Percentiles rank a stretch among this genome's conserved stretches.
Evolutionary conservation across 1,140 invertebrate genomes (phyloP).

Genomic region (Pantala flavescens): DNA sequence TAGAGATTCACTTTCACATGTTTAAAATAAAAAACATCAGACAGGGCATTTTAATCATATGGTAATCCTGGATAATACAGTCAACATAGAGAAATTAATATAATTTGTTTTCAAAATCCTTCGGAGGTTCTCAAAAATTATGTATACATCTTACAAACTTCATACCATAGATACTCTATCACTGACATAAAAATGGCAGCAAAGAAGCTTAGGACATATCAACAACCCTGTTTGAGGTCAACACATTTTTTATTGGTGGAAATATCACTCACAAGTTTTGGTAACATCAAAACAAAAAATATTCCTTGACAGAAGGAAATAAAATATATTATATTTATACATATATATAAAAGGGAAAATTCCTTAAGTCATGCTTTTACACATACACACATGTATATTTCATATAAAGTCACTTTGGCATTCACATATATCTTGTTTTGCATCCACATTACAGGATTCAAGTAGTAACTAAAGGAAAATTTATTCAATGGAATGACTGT

Average conservation of each 20-base stretch:
- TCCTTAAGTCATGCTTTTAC: neutral
- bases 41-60: too few species aligned
- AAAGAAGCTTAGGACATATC: neutral
- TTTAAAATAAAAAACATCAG: too few species aligned
- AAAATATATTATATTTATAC: neutral
- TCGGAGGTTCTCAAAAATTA: too few species aligned
- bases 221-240: constrained; percentile 7
- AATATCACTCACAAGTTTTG: constrained; percentile 7
- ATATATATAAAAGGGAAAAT: neutral
- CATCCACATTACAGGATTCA: neutral
- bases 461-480: neutral
- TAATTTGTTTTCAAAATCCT: too few species aligned
- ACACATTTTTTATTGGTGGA: neutral
- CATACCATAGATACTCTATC: neutral
- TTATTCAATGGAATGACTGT: neutral
- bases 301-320: neutral
- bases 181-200: neutral
- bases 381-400: neutral
- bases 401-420: constrained; percentile 6
- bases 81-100: too few species aligned
- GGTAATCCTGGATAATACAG: too few species aligned
- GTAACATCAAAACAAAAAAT: constrained; percentile 2
- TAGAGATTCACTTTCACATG: too few species aligned
- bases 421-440: neutral
- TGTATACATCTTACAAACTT: too few species aligned